A percentile compares a stretch with the other conserved stretches of the same genome.
These are phyloP conservation scores for Melopsittacus undulatus DNA, from an alignment of 2,797 vertebrate genomes.

Conservation along the genomic window DNA sequence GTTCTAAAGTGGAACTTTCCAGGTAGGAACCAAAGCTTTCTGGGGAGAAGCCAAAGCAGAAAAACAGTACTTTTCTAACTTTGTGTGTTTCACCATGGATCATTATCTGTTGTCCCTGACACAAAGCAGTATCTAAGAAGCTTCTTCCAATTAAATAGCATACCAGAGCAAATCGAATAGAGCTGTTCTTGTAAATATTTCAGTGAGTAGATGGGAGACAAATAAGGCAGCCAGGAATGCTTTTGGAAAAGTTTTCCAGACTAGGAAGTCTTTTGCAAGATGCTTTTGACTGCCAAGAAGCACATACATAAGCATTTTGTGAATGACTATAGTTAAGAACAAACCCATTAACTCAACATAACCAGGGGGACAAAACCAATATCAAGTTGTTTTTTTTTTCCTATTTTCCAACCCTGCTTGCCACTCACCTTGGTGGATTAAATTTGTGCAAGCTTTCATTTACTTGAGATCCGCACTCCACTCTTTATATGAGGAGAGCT, in stretches of 20 bases:
- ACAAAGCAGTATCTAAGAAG: conserved; percentile 25
- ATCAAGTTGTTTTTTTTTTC: background rate
- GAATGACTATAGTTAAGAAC: background rate
- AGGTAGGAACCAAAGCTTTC: too few species aligned
- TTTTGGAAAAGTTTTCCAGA: background rate
- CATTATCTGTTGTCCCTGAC: too few species aligned
- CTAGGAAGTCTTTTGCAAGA: conserved; percentile 44
- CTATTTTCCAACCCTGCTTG: background rate
- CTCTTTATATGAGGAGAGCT: background rate
- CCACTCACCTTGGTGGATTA: background rate
- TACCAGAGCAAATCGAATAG: conserved; percentile 47
- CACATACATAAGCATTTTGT: background rate
- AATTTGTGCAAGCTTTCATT: background rate
- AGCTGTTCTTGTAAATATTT: conserved; percentile 28
- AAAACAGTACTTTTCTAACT: too few species aligned
- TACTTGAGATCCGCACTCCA: background rate
- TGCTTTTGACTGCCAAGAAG: conserved; percentile 19
- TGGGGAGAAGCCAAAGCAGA: too few species aligned
- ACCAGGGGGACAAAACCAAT: background rate
- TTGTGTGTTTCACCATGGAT: too few species aligned
- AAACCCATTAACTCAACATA: background rate
- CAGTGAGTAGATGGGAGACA: background rate
- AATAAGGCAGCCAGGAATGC: background rate
- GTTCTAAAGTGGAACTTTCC: too few species aligned
- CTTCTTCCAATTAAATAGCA: conserved; percentile 38